Conservation (phyloP, 2,113 vertebrate genomes). For the Hippocampus zosterae region DNA sequence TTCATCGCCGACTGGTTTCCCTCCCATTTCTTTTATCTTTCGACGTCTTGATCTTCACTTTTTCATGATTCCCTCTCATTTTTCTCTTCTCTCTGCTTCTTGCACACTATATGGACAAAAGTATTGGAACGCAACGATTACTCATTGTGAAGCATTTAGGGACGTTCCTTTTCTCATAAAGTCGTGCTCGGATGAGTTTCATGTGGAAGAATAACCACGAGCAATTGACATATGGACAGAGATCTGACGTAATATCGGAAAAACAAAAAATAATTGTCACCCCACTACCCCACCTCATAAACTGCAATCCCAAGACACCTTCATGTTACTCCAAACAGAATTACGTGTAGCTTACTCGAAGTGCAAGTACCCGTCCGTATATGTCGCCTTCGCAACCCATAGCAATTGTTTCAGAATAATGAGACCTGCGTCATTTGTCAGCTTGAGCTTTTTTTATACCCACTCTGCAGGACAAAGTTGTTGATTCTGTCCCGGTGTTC, state of each 20-base stretch:
- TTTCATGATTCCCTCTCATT: not conserved
- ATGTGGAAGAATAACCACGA: not conserved
- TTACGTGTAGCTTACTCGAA: no score
- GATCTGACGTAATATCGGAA: no score
- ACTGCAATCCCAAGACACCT: no score
- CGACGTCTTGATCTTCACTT: not conserved
- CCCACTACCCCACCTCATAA: no score
- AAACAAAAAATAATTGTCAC: no score
- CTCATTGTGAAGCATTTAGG: not conserved
- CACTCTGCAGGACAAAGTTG: no score
- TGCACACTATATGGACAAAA: not conserved
- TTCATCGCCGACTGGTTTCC: not conserved
- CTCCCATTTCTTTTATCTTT: not conserved
- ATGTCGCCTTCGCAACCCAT: no score
- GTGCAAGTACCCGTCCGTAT: no score
- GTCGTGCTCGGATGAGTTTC: not conserved
- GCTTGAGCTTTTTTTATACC: no score
- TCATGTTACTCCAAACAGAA: no score
- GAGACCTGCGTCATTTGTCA: no score
- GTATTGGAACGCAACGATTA: not conserved
- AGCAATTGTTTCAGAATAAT: no score
- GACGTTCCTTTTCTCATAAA: not conserved
- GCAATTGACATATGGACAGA: not conserved
- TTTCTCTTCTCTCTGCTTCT: not conserved
- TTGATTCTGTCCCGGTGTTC: slow-evolving; percentile 13